A percentile compares a stretch with the other conserved stretches of the same genome.
Evolutionary conservation across 92 coral and sea anemone species (phyloP).

Genomic region (Porites evermanni): DNA sequence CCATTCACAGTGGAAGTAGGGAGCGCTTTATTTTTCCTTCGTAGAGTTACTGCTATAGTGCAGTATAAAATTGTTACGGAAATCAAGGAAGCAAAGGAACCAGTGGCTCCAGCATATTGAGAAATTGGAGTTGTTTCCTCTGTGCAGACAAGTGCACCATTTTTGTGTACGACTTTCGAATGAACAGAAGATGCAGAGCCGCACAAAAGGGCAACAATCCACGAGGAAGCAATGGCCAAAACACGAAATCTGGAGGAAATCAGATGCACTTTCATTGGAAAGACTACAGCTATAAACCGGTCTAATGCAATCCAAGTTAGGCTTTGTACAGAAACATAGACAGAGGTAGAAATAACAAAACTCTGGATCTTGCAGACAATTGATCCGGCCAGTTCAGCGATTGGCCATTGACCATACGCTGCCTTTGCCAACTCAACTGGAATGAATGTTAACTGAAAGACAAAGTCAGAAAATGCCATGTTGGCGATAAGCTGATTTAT

Average conservation of each 20-base stretch:
- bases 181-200: conserved; percentile 1
- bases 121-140: no score
- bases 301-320: conserved; percentile 59
- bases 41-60: background rate
- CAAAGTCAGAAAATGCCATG: background rate
- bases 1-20: no score
- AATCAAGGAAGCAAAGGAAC: conserved; percentile 34
- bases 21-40: background rate
- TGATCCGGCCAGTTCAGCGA: background rate
- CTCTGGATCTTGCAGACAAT: conserved; percentile 26
- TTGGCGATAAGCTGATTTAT: background rate
- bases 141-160: background rate
- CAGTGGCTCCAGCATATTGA: background rate
- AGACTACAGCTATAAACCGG: conserved; percentile 57
- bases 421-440: background rate
- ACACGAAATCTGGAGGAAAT: conserved; percentile 49
- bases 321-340: conserved; percentile 51
- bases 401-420: background rate
- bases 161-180: background rate
- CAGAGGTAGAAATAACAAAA: conserved; percentile 29
- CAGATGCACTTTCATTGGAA: conserved; percentile 43
- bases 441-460: background rate
- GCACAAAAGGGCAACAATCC: conserved; percentile 39
- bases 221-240: conserved; percentile 32
- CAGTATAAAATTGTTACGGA: background rate